Conservation (phyloP, 2,113 vertebrate species). For the Scophthalmus maximus region DNA sequence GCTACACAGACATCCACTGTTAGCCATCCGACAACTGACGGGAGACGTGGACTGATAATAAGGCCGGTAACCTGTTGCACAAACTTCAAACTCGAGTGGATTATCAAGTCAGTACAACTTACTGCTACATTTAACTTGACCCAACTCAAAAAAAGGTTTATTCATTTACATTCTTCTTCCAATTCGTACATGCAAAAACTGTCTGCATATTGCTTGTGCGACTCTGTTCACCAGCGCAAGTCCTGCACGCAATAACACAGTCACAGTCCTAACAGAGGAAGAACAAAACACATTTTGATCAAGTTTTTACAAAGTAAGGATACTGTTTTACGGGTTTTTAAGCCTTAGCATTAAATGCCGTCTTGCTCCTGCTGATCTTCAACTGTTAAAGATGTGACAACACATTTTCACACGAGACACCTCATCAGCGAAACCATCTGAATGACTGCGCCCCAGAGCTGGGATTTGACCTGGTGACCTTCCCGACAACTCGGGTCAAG, state of each 20-base stretch:
- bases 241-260: not conserved
- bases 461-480: conserved; percentile 47
- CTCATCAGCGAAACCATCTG: conserved; percentile 12
- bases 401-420: conserved; percentile 6
- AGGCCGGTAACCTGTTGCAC: not conserved
- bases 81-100: conserved; percentile 1
- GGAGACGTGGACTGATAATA: not conserved
- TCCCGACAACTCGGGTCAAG: conserved; percentile 20
- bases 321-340: not conserved
- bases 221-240: not conserved
- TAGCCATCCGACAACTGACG: not conserved
- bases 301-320: not conserved
- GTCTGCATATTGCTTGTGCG: not conserved
- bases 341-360: no score
- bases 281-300: not conserved
- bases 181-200: not conserved
- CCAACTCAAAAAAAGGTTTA: not conserved
- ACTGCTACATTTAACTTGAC: not conserved
- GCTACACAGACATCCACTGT: not conserved
- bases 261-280: not conserved
- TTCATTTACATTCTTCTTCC: not conserved
- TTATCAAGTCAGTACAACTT: not conserved
- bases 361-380: not conserved
- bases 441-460: not conserved
- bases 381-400: not conserved